phyloP scores from a whole-genome alignment of 1,140 invertebrate species.

The Drosophila repletoides region DNA sequence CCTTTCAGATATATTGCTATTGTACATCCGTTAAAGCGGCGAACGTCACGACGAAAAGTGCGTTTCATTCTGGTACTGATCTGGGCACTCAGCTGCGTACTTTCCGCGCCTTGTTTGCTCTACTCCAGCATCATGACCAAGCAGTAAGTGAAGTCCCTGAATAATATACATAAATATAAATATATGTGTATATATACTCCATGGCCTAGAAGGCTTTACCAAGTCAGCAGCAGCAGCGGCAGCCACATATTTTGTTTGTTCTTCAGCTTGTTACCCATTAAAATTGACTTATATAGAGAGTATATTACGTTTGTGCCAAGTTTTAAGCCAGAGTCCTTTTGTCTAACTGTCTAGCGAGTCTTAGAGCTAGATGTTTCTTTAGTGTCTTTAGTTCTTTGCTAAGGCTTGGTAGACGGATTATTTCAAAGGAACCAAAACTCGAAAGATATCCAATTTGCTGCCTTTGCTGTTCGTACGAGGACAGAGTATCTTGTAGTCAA shows the following conservation, averaged over 20 bases:
- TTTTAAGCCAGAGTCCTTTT: too few relatives aligned
- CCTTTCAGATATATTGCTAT: slow-evolving; percentile 94
- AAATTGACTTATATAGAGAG: too few relatives aligned
- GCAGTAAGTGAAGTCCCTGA: slow-evolving; percentile 84
- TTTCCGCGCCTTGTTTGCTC: slow-evolving; percentile 92
- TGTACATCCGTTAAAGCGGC: slow-evolving; percentile 92
- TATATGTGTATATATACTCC: slow-evolving; percentile 1
- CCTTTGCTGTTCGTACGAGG: too few relatives aligned
- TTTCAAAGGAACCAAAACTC: too few relatives aligned
- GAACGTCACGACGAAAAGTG: slow-evolving; percentile 91
- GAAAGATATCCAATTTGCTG: too few relatives aligned
- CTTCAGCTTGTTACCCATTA: too few relatives aligned
- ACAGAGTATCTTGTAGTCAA: too few relatives aligned
- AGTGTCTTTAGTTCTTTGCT: too few relatives aligned
- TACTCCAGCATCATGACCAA: slow-evolving; percentile 90
- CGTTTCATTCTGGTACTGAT: slow-evolving; percentile 90
- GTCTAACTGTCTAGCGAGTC: too few relatives aligned
- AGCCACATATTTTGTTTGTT: slow-evolving; percentile 26
- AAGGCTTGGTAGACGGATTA: too few relatives aligned
- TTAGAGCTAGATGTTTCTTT: too few relatives aligned
- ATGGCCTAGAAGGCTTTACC: slow-evolving; percentile 4
- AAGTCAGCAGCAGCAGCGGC: background rate
- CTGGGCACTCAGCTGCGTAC: slow-evolving; percentile 90
- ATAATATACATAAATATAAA: slow-evolving; percentile 1
- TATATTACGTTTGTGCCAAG: too few relatives aligned